Base-by-base conservation (phyloP, 2,888 invertebrate genomes). In the Drosophila antonietae region DNA sequence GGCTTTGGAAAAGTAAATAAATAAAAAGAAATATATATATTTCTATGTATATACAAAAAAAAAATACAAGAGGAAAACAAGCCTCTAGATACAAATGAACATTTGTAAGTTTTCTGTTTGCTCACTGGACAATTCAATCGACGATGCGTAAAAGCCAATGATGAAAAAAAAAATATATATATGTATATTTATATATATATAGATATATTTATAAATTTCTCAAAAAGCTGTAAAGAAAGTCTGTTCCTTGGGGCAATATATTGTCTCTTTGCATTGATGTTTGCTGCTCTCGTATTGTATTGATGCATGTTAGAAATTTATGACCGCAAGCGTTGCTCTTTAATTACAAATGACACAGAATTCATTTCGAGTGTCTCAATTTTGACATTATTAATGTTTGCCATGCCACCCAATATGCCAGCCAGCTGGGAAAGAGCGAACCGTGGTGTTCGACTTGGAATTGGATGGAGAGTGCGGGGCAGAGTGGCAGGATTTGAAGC, bases 311-410 rank as follows among this genome's bases (percentile, higher is more conserved):
- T 86, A 72, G 80, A 83, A 83, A 89, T 84, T 89, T 87, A 88
- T 87, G 80, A 72, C 89, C 88, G 73, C 81, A 73, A 73, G 79
- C 85, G 76, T 57, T 77, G 88, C 83, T 88, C 88, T 91, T 90
- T 90, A 90, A 90, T 91, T 91, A 90, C 90, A 80, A 85, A 73
- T 83, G 90, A 89, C 89, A 90, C 80, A 83, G 89, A 90, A 91
- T 91, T 88, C 90, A 91, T 90, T 91, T 89, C 78, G 84, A 81
- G 89, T 90, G 90, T 90, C 89, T 89, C 88, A 90, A 90, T 90
- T 91, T 90, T 90, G 90, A 90, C 90, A 85, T 90, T 91, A 90
- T 91, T 90, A 91, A 91, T 90, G 90, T 80, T 83, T 81, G 81
- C 88, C 88, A 90, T 91, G 90, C 91, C 91, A 91, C 91, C 91